phyloP scores from a whole-genome alignment of 2,113 vertebrate species.

The Psilopsiagon aurifrons region DNA sequence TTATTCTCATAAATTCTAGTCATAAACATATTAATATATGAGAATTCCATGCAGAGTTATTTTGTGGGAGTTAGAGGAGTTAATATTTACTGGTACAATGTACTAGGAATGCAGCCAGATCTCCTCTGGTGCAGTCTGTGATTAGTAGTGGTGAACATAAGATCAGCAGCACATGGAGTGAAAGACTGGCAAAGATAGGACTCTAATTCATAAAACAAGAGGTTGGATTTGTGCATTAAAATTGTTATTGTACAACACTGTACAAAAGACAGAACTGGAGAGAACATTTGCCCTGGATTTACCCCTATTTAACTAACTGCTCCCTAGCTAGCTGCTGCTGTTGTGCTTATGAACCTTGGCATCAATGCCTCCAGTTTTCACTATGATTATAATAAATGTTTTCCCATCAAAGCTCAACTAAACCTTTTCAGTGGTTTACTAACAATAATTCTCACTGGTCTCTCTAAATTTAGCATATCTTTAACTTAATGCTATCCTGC shows the following conservation, averaged over 20 bases:
- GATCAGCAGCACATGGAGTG: not conserved
- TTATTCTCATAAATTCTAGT: not conserved
- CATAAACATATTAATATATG: not conserved
- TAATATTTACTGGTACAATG: conserved; percentile 23
- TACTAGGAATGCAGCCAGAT: conserved; percentile 16
- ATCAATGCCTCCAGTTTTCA: not conserved
- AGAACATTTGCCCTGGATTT: not conserved
- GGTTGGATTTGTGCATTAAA: not conserved
- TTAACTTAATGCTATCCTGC: not conserved
- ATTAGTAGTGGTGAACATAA: not conserved
- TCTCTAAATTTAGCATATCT: not conserved
- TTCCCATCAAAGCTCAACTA: not conserved
- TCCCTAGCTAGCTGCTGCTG: not conserved
- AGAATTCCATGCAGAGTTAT: not conserved
- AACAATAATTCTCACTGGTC: not conserved
- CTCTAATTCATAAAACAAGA: not conserved
- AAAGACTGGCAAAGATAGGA: conserved; percentile 12
- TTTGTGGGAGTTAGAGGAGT: conserved; percentile 7
- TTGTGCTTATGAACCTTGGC: not conserved
- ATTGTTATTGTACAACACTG: not conserved
- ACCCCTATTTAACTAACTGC: not conserved
- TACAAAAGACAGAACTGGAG: not conserved
- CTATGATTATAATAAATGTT: not conserved
- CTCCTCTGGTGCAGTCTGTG: not conserved
- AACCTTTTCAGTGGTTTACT: not conserved